phyloP scores from a whole-genome alignment of 2,797 vertebrate genomes.

The Characodon lateralis region DNA sequence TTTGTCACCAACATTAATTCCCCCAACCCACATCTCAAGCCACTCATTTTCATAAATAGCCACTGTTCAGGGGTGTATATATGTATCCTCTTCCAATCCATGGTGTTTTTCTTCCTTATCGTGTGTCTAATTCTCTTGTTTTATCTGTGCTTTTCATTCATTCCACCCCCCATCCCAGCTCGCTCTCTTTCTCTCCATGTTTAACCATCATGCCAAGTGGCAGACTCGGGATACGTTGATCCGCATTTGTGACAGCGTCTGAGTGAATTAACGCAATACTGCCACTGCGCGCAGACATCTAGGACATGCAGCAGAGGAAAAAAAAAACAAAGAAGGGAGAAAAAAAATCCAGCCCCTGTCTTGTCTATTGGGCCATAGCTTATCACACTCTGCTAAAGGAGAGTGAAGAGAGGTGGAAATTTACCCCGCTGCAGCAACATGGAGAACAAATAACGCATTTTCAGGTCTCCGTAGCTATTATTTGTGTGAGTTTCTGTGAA shows the following conservation, averaged over 20 bases:
- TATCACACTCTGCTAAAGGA: conserved; percentile 54
- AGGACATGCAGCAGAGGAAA: conserved; percentile 61
- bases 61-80: conserved; percentile 40
- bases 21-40: conserved; percentile 54
- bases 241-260: conserved; percentile 68
- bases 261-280: conserved; percentile 68
- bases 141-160: conserved; percentile 47
- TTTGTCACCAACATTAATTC: conserved; percentile 64
- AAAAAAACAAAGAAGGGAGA: neutral
- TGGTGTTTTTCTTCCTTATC: conserved; percentile 46
- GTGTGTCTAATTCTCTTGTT: conserved; percentile 56
- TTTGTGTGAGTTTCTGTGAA: conserved; percentile 19
- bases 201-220: conserved; percentile 58
- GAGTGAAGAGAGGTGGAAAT: conserved; percentile 54
- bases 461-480: conserved; percentile 58
- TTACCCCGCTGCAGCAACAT: conserved; percentile 47
- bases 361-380: conserved; percentile 61
- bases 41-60: conserved; percentile 66
- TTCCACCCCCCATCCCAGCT: conserved; percentile 9
- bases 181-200: conserved; percentile 16
- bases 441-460: conserved; percentile 55
- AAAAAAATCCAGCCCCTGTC: conserved; percentile 41
- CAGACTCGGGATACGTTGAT: conserved; percentile 52
- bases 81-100: conserved; percentile 43
- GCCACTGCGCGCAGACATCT: conserved; percentile 67